phyloP scores from a whole-genome alignment of 2,888 invertebrate species.

The Auanema freiburgensis region DNA sequence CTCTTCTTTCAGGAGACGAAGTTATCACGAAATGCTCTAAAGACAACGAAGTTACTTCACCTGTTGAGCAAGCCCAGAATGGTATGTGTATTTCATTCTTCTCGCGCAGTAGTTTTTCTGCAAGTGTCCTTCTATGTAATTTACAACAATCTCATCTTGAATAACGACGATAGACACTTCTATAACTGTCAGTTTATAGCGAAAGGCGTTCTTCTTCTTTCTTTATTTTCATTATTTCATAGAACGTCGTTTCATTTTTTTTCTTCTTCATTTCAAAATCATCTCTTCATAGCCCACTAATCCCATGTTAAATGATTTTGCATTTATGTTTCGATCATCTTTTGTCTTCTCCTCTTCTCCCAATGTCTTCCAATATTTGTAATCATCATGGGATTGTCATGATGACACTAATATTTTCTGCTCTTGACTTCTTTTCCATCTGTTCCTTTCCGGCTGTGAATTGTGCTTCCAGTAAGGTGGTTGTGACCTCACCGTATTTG shows the following conservation, averaged over 20 bases:
- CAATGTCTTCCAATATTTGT: not conserved
- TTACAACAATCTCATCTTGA: constrained; percentile 2
- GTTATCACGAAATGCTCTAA: constrained; percentile 8
- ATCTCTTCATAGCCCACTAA: too few species aligned
- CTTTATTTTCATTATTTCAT: not conserved
- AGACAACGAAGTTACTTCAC: constrained; percentile 9
- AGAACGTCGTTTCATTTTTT: not conserved
- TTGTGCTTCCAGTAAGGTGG: too few species aligned
- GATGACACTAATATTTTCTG: too few species aligned
- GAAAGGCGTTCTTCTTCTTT: not conserved
- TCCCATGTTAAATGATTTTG: too few species aligned
- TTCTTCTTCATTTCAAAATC: not conserved
- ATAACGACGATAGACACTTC: too few species aligned
- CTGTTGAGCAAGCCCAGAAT: constrained; percentile 14
- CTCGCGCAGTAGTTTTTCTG: not conserved
- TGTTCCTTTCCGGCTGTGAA: too few species aligned
- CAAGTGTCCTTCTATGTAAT: not conserved
- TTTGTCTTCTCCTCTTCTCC: not conserved
- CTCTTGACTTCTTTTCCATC: too few species aligned
- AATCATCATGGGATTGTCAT: too few species aligned
- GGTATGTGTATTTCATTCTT: constrained; percentile 13
- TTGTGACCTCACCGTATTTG: too few species aligned
- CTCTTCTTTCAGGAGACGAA: constrained; percentile 18
- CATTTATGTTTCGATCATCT: not conserved
- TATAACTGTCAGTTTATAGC: too few species aligned